These are phyloP conservation scores for Sturnus vulgaris DNA, from an alignment of 2,113 vertebrate genomes.

Conservation along the genomic window DNA sequence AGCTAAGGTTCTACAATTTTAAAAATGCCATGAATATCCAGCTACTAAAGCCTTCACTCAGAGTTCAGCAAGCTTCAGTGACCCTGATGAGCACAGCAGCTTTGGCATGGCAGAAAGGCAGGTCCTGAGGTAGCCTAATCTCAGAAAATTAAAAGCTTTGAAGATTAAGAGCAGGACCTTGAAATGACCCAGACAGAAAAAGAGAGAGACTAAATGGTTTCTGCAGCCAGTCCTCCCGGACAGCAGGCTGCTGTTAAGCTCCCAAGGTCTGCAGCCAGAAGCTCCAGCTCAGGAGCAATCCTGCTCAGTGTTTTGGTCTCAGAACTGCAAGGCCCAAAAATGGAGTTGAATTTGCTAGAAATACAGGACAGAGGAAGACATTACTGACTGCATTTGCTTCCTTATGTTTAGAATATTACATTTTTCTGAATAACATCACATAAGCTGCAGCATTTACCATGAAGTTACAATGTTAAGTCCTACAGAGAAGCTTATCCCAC, in stretches of 20 bases:
- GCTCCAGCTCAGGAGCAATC: not conserved
- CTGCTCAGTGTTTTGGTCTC: not conserved
- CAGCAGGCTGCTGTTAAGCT: not conserved
- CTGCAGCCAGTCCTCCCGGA: not conserved
- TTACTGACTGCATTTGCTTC: not conserved
- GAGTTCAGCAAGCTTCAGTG: conserved; percentile 17
- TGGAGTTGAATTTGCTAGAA: not conserved
- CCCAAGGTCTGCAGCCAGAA: not conserved
- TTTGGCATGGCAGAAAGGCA: not conserved
- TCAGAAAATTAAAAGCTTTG: conserved; percentile 57
- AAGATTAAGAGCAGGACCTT: conserved; percentile 58
- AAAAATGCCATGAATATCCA: not conserved
- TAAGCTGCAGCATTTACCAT: not conserved
- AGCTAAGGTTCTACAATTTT: not conserved
- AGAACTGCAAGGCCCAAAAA: not conserved
- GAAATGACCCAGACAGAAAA: conserved; percentile 49
- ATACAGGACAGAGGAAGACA: not conserved
- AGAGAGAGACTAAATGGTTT: not conserved
- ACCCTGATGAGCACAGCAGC: not conserved
- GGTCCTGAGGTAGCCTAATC: conserved; percentile 17
- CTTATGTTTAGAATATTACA: rapidly evolving
- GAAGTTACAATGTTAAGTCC: not conserved
- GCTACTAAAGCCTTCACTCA: not conserved
- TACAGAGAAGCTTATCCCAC: not conserved
- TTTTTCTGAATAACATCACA: not conserved